These are phyloP conservation scores for Ctenodactylus gundi DNA, from an alignment of 2,113 vertebrate species.

Conservation along the genomic window DNA sequence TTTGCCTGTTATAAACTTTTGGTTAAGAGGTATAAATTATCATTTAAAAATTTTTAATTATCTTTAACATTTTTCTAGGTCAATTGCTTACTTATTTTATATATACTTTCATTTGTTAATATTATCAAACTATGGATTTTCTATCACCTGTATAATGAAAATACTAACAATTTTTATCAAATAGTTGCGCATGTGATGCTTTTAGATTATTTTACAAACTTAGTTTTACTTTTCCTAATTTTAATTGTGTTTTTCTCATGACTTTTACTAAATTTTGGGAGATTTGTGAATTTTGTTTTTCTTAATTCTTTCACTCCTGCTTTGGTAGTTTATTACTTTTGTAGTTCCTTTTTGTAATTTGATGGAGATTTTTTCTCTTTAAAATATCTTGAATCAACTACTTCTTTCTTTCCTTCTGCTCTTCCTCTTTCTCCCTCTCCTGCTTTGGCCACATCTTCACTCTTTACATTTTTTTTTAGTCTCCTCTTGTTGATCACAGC, in stretches of 20 bases:
- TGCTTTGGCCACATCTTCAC: background rate
- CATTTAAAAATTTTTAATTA: background rate
- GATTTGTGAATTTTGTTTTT: background rate
- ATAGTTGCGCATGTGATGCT: background rate
- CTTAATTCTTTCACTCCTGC: background rate
- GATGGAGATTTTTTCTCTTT: background rate
- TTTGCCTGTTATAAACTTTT: background rate
- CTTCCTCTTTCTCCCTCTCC: background rate
- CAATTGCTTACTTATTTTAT: background rate
- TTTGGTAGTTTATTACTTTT: no score
- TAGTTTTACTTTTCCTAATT: background rate
- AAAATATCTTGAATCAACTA: background rate
- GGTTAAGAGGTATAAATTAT: background rate
- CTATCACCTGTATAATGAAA: background rate
- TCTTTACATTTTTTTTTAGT: background rate
- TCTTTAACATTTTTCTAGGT: background rate
- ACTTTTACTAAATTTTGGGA: background rate
- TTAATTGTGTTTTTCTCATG: conserved; percentile 9
- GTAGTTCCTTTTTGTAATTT: background rate
- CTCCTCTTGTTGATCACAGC: background rate
- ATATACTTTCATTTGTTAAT: background rate
- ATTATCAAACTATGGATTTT: background rate
- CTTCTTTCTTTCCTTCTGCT: background rate
- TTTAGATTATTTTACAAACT: background rate
- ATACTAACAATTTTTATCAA: background rate